Conservation (phyloP, 2,797 vertebrate genomes). For the Spinus pinus region DNA sequence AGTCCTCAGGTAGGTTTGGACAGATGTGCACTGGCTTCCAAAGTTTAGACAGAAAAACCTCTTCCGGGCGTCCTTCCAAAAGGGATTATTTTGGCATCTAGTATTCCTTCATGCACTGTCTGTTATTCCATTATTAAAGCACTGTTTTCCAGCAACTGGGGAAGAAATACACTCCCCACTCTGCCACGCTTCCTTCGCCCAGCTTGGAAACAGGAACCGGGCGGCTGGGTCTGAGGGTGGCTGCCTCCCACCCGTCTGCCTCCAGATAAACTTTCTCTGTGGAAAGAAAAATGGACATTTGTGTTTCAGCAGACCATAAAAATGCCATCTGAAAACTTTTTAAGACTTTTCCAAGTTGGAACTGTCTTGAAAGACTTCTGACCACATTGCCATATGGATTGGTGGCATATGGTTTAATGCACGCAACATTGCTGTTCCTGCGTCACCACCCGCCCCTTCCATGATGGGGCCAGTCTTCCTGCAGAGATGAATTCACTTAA, state of each 20-base stretch:
- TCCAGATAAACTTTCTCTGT: background rate
- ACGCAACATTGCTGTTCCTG: background rate
- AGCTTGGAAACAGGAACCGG: background rate
- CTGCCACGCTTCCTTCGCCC: rapidly evolving
- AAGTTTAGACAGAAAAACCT: background rate
- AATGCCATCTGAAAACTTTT: background rate
- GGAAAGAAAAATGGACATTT: background rate
- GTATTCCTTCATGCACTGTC: background rate
- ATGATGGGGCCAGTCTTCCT: background rate
- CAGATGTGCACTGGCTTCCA: background rate
- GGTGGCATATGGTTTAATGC: background rate
- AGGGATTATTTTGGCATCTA: background rate
- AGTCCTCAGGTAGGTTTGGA: background rate
- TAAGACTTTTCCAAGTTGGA: background rate
- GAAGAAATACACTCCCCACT: background rate
- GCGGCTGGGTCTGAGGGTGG: background rate
- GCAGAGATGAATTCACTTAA: background rate
- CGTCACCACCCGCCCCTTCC: background rate
- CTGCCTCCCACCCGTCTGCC: background rate
- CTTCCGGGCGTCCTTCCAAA: background rate
- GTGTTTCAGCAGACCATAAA: slow-evolving; percentile 34
- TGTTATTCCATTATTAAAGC: background rate
- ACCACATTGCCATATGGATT: background rate
- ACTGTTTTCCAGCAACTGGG: background rate
- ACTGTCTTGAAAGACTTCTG: background rate